Evolutionary conservation across 2,888 invertebrate genomes (phyloP).

Genomic region (Leptura quadrifasciata): DNA sequence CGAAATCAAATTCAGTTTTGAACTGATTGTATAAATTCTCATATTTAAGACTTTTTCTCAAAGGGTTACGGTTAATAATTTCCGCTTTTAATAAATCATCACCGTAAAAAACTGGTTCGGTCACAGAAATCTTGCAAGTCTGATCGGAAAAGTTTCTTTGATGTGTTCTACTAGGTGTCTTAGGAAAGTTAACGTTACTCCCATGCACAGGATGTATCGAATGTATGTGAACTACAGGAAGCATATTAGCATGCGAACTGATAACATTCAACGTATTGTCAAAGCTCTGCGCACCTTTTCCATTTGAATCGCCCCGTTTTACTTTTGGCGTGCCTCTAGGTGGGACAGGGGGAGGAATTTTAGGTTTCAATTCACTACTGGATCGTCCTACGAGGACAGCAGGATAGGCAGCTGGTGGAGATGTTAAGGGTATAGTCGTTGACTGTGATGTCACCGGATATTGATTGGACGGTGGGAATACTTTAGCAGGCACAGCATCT

Average conservation of each 20-base stretch:
- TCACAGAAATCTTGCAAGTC: background rate
- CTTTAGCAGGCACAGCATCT: conserved; percentile 45
- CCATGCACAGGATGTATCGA: conserved; percentile 21
- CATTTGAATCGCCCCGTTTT: conserved; percentile 74
- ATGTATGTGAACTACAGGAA: conserved; percentile 10
- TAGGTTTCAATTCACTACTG: conserved; percentile 78
- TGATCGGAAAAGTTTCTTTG: conserved; percentile 27
- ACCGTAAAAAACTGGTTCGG: background rate
- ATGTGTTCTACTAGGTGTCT: conserved; percentile 3
- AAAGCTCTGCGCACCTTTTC: conserved; percentile 69
- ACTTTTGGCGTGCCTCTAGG: conserved; percentile 87
- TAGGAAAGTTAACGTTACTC: conserved; percentile 12
- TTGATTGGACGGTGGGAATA: conserved; percentile 48
- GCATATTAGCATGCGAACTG: conserved; percentile 29
- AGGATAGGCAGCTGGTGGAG: conserved; percentile 80
- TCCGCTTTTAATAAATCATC: conserved; percentile 27
- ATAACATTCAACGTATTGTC: conserved; percentile 26
- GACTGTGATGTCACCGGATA: conserved; percentile 53
- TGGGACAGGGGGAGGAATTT: conserved; percentile 92
- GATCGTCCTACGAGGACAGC: conserved; percentile 83
- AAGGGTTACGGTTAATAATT: background rate
- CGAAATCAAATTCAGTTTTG: conserved; percentile 22
- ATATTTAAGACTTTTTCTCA: conserved; percentile 24
- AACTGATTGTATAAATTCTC: conserved; percentile 16
- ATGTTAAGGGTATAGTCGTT: conserved; percentile 70